phyloP scores from a whole-genome alignment of 2,797 vertebrate species.

The Diceros bicornis region DNA sequence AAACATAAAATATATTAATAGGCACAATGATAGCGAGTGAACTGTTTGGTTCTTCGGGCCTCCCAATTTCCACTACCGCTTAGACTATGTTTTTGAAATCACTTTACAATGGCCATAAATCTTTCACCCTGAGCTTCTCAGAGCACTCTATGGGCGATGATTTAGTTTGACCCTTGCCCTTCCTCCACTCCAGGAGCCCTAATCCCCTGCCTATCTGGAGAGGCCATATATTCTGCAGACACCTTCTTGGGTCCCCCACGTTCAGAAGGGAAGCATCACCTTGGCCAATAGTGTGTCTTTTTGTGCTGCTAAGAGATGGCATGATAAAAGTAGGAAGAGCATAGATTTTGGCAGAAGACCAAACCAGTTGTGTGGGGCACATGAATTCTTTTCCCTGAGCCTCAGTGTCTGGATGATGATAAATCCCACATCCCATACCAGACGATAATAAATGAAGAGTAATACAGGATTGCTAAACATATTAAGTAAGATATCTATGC shows the following conservation, averaged over 20 bases:
- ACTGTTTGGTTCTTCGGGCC: conserved; percentile 68
- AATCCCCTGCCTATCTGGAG: conserved; percentile 57
- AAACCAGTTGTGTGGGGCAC: background rate
- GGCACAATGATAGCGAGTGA: conserved; percentile 81
- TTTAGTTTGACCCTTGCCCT: conserved; percentile 79
- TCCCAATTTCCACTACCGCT: conserved; percentile 80
- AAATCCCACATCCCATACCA: background rate
- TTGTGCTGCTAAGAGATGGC: conserved; percentile 31
- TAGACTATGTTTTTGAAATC: conserved; percentile 80
- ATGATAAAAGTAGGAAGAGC: background rate
- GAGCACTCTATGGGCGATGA: conserved; percentile 68
- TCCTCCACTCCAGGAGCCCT: conserved; percentile 70
- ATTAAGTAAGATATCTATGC: background rate
- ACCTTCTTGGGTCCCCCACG: conserved; percentile 33
- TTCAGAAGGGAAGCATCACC: conserved; percentile 11
- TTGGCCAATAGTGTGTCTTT: conserved; percentile 1
- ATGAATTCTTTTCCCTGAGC: background rate
- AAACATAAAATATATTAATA: conserved; percentile 85
- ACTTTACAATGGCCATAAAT: conserved; percentile 67
- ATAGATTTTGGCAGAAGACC: background rate
- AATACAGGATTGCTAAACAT: background rate
- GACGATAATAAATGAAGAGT: background rate
- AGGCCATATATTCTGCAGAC: conserved; percentile 68
- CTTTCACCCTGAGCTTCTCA: conserved; percentile 58
- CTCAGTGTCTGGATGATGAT: background rate